Evolutionary conservation across 2,888 invertebrate genomes (phyloP), one percentile per base, ranked within the genome.

Genomic region (Apeira syringaria): DNA sequence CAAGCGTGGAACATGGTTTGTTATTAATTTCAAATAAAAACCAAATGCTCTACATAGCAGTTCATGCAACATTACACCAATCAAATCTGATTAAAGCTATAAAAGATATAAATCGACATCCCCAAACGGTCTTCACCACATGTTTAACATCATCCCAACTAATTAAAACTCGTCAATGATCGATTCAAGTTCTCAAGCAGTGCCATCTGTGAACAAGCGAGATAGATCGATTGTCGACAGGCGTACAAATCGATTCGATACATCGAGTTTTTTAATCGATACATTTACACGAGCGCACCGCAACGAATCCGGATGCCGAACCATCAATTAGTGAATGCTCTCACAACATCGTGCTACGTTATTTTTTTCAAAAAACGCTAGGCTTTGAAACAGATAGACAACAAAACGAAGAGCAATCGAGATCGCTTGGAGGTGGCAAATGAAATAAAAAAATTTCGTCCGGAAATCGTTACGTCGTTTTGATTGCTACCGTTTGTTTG

Each of bases 271-370:
- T 54, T 55, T 54, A 55, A 52, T 56, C 59, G 62, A 62, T 68
- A 67, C 61, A 56, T 58, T 64, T 61, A 61, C 63, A 71, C 69
- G 70, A 69, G 66, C 61, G 64, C 72, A 72, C 68, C 79, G 72
- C 64, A 67, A 61, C 79, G 71, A 79, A 80, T 79, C 53, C 64
- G 60, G 61, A 69, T 61, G 58, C 64, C 73, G 72, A 67, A 64
- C 70, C 70, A 74, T 82, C 85, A 85, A 86, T 86, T 84, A 86
- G 84, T 80, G 72, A 82, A 75, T 74, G 74, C 79, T 81, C 80
- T 80, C 75, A 79, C 77, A 77, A 68, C 70, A 68, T 65, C 66
- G 64, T 47, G 37, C 36, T 46, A 35, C 67, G 62, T 63, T 74
- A 72, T 73, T 79, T 77, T 74, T 72, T 68, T 67, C 73, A 66